Evolutionary conservation across 2,797 vertebrate genomes (phyloP), one percentile per base, ranked within the genome.

Genomic region (Echeneis naucrates): DNA sequence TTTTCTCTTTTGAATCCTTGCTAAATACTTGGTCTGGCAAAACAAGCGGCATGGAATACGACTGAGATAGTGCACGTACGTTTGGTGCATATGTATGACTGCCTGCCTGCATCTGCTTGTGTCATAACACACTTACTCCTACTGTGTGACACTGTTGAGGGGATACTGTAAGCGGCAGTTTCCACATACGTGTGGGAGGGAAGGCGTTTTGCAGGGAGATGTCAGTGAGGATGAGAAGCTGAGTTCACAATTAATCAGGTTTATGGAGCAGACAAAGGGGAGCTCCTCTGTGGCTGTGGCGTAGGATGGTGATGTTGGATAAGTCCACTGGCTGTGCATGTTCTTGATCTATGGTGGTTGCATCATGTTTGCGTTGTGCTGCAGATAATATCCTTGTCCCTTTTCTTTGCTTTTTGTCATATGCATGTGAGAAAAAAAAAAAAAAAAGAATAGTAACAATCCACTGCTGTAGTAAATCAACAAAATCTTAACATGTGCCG

Each of bases 171-270:
- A 57, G 56, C 38, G 54, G 56, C 48, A 42, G 72, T 70, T 38
- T 38, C 27, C n/a, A 30, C 48, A 48, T 64, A 38, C 54, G 14
- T 57, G 77, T 73, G 26, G 56, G 68, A 58, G 40, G 42, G 37
- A 62, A 64, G 66, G 33, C 0, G 45, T 56, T 75, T 50, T 54
- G 47, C 38, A 35, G 27, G 23, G 63, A 65, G 13, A 5, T 68
- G n/a, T n/a, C 38, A 54, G 54, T 24, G 33, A 10, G 35, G 16
- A 27, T 68, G 27, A 71, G 74, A 61, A 42, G 54, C 52, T 44
- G 60, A 74, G 33, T 47, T 44, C 56, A 68, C 59, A 60, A 72
- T 85, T 81, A 82, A 82, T 88, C 77, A 65, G 23, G 44, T 79
- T 77, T 63, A 70, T 61, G 44, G 69, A 66, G 24, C 40, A 73